These are phyloP conservation scores for Atopsyche davidsoni DNA, from an alignment of 1,140 invertebrate genomes.

Conservation along the genomic window DNA sequence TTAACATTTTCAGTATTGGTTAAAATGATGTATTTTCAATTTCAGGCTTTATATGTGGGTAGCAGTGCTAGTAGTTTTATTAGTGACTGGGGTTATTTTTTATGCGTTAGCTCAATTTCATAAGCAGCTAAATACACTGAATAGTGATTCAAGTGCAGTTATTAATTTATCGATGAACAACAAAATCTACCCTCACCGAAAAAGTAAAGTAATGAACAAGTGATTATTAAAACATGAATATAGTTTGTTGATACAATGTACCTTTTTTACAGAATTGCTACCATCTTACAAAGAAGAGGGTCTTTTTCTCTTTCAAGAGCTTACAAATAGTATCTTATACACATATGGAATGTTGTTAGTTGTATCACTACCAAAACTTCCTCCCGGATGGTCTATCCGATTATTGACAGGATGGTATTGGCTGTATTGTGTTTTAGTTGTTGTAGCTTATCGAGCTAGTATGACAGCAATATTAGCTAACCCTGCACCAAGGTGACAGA, in stretches of 20 bases:
- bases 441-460: constrained; percentile 70
- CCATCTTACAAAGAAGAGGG: constrained; percentile 40
- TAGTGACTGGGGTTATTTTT: constrained; percentile 53
- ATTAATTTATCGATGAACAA: background rate
- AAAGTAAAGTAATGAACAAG: no score
- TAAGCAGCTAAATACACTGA: constrained; percentile 33
- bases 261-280: background rate
- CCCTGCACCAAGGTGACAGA: constrained; percentile 56
- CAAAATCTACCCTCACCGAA: no score
- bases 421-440: constrained; percentile 72
- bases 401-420: constrained; percentile 79
- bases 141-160: constrained; percentile 6
- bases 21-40: constrained; percentile 23
- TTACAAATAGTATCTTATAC: constrained; percentile 66
- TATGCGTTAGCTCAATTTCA: constrained; percentile 48
- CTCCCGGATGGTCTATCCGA: constrained; percentile 68
- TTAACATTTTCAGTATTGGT: constrained; percentile 3
- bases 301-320: constrained; percentile 62
- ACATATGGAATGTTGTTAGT: constrained; percentile 73
- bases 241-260: background rate
- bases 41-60: constrained; percentile 58
- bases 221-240: background rate
- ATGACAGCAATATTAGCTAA: constrained; percentile 77
- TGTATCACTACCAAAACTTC: constrained; percentile 67
- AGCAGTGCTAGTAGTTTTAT: constrained; percentile 51